Conservation (phyloP, 2,888 invertebrate species). For the Rhorus exstirpatorius region DNA sequence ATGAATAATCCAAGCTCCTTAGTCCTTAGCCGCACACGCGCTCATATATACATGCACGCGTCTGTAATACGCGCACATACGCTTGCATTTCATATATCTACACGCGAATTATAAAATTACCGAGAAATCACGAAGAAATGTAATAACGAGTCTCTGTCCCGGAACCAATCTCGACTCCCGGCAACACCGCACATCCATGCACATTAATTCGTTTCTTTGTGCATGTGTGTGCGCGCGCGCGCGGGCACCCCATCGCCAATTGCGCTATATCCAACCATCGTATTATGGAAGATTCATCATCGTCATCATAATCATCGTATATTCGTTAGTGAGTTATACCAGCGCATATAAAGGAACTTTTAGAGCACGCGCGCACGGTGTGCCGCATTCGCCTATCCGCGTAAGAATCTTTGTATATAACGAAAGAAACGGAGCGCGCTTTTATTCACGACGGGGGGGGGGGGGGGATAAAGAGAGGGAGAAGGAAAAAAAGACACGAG, state of each 20-base stretch:
- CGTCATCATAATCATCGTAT: constrained; percentile 69
- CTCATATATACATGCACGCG: neutral
- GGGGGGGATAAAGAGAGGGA: neutral
- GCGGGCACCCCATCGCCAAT: constrained; percentile 50
- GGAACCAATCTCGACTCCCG: constrained; percentile 56
- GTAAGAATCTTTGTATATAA: constrained; percentile 65
- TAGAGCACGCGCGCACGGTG: constrained; percentile 48
- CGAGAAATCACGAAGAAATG: constrained; percentile 66
- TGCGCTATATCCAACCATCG: constrained; percentile 55
- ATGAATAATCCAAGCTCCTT: constrained; percentile 10
- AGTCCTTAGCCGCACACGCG: constrained; percentile 15
- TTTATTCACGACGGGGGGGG: constrained; percentile 4
- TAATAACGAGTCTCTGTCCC: constrained; percentile 69
- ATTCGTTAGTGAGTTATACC: constrained; percentile 65
- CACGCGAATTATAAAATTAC: constrained; percentile 69
- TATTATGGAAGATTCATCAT: constrained; percentile 68
- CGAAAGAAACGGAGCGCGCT: constrained; percentile 51
- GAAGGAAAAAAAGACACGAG: neutral
- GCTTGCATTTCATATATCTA: no score
- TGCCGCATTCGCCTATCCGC: constrained; percentile 53
- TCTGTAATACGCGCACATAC: constrained; percentile 20
- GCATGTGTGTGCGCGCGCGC: neutral
- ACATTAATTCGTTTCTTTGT: no score
- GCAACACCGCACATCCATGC: neutral
- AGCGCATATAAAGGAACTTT: constrained; percentile 24